Evolutionary conservation across 2,113 vertebrate species (phyloP).

Genomic region (Coregonus clupeaformis): DNA sequence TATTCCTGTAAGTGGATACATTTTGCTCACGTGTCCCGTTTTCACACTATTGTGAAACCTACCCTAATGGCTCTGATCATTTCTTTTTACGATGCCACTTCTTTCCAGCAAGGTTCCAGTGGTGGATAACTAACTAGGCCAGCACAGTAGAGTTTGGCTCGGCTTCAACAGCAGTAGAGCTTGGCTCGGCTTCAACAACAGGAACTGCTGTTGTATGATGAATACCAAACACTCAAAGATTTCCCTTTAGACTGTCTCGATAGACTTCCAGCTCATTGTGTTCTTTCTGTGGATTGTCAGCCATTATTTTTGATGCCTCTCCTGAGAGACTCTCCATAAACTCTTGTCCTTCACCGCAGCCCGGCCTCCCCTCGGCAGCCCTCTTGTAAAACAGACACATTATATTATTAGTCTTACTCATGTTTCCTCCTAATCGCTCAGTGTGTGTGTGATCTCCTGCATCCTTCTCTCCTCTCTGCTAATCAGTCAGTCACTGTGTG

Average conservation of each 20-base stretch:
- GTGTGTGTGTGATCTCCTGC: not conserved
- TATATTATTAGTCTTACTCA: slow-evolving; percentile 58
- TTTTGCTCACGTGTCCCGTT: no score
- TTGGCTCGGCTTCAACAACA: not conserved
- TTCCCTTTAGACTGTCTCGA: slow-evolving; percentile 9
- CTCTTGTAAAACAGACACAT: slow-evolving; percentile 70
- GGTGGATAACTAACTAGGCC: no score
- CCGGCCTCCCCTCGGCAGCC: slow-evolving; percentile 44
- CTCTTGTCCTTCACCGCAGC: slow-evolving; percentile 54
- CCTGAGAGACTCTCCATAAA: slow-evolving; percentile 62
- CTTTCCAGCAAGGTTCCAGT: no score
- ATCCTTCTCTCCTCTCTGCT: no score
- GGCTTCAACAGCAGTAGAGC: no score
- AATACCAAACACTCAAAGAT: not conserved
- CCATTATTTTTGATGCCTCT: slow-evolving; percentile 60
- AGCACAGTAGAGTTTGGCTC: no score
- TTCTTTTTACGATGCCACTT: no score
- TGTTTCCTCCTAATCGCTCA: slow-evolving; percentile 68
- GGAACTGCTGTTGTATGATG: slow-evolving; percentile 18
- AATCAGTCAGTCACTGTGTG: not conserved
- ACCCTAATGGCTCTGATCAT: slow-evolving; percentile 1
- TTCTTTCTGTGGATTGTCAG: slow-evolving; percentile 45
- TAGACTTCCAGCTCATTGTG: slow-evolving; percentile 40
- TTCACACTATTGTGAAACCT: no score
- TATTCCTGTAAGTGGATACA: slow-evolving; percentile 3